Evolutionary conservation across 2,888 invertebrate species (phyloP).

Genomic region (Ceramica pisi): DNA sequence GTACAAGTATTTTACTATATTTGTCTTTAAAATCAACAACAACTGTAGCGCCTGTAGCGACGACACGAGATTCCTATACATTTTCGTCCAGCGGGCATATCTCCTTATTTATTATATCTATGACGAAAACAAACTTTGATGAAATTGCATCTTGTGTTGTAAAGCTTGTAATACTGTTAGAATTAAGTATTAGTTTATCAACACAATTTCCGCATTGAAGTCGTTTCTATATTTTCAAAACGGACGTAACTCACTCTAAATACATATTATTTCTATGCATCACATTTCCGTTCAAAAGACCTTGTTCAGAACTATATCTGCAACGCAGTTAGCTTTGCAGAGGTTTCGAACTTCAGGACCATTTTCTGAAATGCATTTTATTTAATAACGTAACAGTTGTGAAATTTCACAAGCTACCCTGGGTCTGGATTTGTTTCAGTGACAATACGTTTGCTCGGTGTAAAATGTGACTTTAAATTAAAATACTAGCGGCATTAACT

Average conservation of each 20-base stretch:
- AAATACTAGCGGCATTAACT: background rate
- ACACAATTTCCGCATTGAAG: background rate
- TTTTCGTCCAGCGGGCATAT: too few relatives aligned
- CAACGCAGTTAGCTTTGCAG: conserved; percentile 43
- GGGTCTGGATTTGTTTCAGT: background rate
- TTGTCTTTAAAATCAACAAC: too few relatives aligned
- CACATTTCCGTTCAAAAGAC: conserved; percentile 18
- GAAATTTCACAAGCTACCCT: background rate
- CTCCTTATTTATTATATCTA: too few relatives aligned
- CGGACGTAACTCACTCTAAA: conserved; percentile 11
- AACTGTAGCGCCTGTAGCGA: too few relatives aligned
- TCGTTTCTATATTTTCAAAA: background rate
- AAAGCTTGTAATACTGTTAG: too few relatives aligned
- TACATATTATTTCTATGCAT: conserved; percentile 16
- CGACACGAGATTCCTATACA: too few relatives aligned
- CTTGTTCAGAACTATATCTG: conserved; percentile 37
- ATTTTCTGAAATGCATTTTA: conserved; percentile 11
- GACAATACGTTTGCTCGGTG: background rate
- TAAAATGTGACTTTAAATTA: background rate
- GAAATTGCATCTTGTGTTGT: too few relatives aligned
- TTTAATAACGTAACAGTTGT: background rate
- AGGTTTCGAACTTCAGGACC: conserved; percentile 10
- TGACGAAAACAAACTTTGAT: too few relatives aligned
- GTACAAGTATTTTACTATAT: too few relatives aligned
- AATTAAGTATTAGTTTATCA: background rate